Evolutionary conservation across 2,797 vertebrate species (phyloP).

Genomic region (Eulemur albifrons): DNA sequence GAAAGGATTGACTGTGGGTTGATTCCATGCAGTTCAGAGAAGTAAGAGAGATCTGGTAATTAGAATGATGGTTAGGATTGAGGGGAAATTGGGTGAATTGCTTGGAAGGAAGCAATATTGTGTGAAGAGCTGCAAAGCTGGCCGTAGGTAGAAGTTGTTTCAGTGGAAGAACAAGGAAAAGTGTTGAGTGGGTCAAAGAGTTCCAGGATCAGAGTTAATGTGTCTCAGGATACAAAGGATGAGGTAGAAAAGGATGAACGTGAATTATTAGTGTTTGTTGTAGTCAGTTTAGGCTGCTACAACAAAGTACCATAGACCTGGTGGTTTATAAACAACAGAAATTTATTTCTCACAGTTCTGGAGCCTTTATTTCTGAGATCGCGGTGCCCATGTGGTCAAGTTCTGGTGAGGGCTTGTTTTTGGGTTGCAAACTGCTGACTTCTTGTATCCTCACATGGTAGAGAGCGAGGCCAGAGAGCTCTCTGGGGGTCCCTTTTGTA

Average conservation of each 20-base stretch:
- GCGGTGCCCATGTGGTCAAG: background rate
- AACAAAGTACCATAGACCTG: background rate
- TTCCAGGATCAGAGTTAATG: background rate
- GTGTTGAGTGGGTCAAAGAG: background rate
- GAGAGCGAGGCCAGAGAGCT: background rate
- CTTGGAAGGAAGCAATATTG: background rate
- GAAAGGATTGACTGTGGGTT: background rate
- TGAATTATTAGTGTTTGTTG: background rate
- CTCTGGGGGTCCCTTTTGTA: background rate
- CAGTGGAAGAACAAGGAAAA: background rate
- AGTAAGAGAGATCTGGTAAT: background rate
- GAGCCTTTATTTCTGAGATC: background rate
- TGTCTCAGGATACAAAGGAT: background rate
- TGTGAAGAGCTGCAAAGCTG: background rate
- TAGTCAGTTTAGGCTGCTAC: background rate
- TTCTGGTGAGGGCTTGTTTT: background rate
- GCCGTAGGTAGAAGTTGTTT: background rate
- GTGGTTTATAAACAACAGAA: background rate
- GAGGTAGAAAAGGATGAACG: background rate
- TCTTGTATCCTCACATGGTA: background rate
- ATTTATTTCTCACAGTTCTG: background rate
- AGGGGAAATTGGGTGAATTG: background rate
- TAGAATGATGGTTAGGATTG: background rate
- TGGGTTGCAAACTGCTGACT: background rate
- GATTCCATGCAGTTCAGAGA: background rate